Percentiles rank a stretch among this genome's conserved stretches.
Evolutionary conservation across 2,797 vertebrate species (phyloP).

Genomic region (Nannoperca obscura): DNA sequence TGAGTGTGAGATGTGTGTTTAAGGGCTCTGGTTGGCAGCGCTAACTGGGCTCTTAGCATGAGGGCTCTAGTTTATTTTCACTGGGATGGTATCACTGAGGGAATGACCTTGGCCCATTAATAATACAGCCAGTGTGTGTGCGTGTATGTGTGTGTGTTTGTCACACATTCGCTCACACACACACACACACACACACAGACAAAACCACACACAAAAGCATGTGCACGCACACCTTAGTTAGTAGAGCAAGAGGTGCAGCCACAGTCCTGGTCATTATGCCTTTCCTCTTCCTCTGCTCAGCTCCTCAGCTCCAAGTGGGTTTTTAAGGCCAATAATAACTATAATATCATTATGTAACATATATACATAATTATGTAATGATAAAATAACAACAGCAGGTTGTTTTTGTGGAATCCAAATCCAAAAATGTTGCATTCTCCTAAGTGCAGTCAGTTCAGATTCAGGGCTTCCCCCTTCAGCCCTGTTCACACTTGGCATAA

Average conservation of each 20-base stretch:
- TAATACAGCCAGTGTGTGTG: constrained; percentile 50
- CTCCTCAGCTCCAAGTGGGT: constrained; percentile 22
- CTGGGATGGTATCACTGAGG: constrained; percentile 56
- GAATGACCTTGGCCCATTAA: constrained; percentile 72
- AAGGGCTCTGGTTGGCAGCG: constrained; percentile 54
- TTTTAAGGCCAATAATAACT: constrained; percentile 23
- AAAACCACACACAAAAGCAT: background rate
- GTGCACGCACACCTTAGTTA: constrained; percentile 26
- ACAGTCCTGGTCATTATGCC: constrained; percentile 29
- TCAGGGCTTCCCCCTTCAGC: constrained; percentile 27
- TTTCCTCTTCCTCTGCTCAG: constrained; percentile 25
- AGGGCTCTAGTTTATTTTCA: constrained; percentile 72
- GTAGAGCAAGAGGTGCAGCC: constrained; percentile 38
- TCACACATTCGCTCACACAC: background rate
- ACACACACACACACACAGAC: constrained; percentile 9
- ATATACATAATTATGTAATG: constrained; percentile 1
- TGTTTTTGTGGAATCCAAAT: constrained; percentile 33
- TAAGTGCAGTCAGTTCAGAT: constrained; percentile 21
- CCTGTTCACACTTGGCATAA: constrained; percentile 35
- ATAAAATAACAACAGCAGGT: constrained; percentile 17
- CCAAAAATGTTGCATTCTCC: constrained; percentile 19
- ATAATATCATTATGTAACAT: too few species aligned
- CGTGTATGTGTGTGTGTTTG: constrained; percentile 14
- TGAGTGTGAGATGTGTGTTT: constrained; percentile 52
- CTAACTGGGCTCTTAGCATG: constrained; percentile 49